Evolutionary conservation across 2,888 invertebrate species (phyloP), one percentile per base, ranked within the genome.

Genomic region (Dolichomitus sp.): DNA sequence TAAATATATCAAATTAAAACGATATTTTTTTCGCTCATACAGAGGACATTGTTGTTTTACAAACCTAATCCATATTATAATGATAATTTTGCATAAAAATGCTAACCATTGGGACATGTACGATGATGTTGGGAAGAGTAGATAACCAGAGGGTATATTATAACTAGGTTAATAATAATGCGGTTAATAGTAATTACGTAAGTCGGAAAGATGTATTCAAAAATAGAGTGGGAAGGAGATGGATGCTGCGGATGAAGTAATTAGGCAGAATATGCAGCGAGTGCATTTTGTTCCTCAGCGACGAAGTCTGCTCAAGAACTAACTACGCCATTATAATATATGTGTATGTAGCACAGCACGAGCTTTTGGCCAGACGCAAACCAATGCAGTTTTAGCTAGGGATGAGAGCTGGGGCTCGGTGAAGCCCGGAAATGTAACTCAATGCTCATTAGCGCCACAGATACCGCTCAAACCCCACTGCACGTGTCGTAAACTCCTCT

Each of bases 401-500:
- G 19, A 12, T 59, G 72, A 59, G 61, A 61, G 33, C 19, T 50
- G 33, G 61, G 48, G 45, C 50, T 61, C 72, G 72, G 45, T 48
- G 61, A 61, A 73, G 48, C 50, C 37, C 45, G 48, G 59, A 73
- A 61, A 73, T 61, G 72, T 61, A 73, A 59, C 72, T 73, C 61
- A 50, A 45, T 61, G 72, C 72, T 73, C 72, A 61, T 73, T 73
- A 73, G 72, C 37, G 23, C 72, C 48, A 33, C 11, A 61, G 45
- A 37, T 61, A 17, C 45, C 12, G 1, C 17, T 6, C 14, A 45
- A 33, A 33, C 11, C 33, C 45, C 14, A 5, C 33, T 19, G 17
- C 33, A 5, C 19, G 54, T 57, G 54, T 59, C 59, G 14, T 45
- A 45, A 45, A 27, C 54, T n/a, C 37, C 54, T 14, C 52, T 12